Evolutionary conservation across 2,113 vertebrate species (phyloP), one percentile per base, ranked within the genome.

Genomic region (Pimephales promelas): DNA sequence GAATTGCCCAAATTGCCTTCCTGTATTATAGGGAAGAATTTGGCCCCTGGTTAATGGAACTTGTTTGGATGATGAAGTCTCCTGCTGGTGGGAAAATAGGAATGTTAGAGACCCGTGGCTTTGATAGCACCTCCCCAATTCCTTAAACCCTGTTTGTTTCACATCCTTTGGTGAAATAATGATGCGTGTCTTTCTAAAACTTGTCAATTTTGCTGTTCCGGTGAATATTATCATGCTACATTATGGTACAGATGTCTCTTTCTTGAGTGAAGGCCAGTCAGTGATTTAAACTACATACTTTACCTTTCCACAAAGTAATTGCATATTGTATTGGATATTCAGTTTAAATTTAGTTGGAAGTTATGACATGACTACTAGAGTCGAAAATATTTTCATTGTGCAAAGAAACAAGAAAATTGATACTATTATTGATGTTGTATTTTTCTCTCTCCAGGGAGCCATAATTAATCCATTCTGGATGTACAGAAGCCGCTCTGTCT

Each of bases 21-120:
- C 56, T 87, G 75, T 86, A 74, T 85, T 59, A 77, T 73, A 40
- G 71, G 56, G 49, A 85, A 77, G 78, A 88, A 87, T 83, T 54
- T 64, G 71, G 36, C 71, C 87, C 36, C 52, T 76, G 84, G 28
- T 80, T 79, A 83, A 85, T 82, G n/a, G 64, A 74, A 28, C 75
- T 87, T 83, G 78, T 88, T 85, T 85, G 66, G 78, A 87, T 81
- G 83, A 83, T 59, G 71, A 75, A 83, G 66, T 90, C 82, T 89
- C 86, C 89, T 52, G 78, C 87, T 89, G 89, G 68, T 89, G 88
- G 88, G 88, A 89, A 87, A 88, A 80, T 59, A 47, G 59, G 47
- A 81, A 76, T 80, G 43, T 85, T 85, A 59, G 70, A 80, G 83
- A 70, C 73, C 85, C 81, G n/a, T 82, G 62, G 81, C 75, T 70